Evolutionary conservation across 92 coral and sea anemone genomes (phyloP), one percentile per base, ranked within the genome.

Genomic region (Zoanthus gigantus): DNA sequence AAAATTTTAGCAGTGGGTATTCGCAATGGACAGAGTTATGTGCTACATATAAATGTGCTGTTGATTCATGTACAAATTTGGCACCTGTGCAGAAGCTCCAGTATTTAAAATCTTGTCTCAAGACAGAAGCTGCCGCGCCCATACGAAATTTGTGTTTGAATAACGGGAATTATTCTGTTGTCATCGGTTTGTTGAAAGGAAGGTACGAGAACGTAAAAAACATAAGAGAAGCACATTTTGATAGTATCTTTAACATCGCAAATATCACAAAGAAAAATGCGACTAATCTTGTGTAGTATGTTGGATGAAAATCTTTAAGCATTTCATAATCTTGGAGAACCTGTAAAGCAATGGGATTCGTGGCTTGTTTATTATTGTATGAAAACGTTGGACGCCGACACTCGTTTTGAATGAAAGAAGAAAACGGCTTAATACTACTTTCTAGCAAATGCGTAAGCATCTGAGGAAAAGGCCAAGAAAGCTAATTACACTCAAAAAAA

Each of bases 121-220:
- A 82, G 17, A 76, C 76, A 58, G 86, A 82, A 37, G 86, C 86
- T 45, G 76, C 77, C 47, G 34, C 77, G 16, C 54, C 66, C 58
- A 60, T 82, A 63, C 47, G 76, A 32, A 66, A 82, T 65, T 82
- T 4, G 69, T 2, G 42, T 37, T 37, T 34, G 42, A 34, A 34
- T 34, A 3, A 34, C 42, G 42, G 42, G 42, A 34, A 82, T 82
- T 82, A 82, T 79, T 77, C 83, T 37, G 6, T 77, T 77, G 83
- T 66, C 65, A 37, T 77, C 30, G 63, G 61, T 2, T 65, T 82
- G 74, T 60, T 82, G 52, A 60, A 63, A 42, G 69, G 34, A 54
- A 82, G 86, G 65, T 82, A 82, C 72, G 77, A 82, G 46, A 82
- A 82, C 31, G 77, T 82, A 42, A 79, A 79, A 66, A 78, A 78